These are phyloP conservation scores for Odontocolon sp. DNA, from an alignment of 2,888 invertebrate genomes.

Conservation along the genomic window DNA sequence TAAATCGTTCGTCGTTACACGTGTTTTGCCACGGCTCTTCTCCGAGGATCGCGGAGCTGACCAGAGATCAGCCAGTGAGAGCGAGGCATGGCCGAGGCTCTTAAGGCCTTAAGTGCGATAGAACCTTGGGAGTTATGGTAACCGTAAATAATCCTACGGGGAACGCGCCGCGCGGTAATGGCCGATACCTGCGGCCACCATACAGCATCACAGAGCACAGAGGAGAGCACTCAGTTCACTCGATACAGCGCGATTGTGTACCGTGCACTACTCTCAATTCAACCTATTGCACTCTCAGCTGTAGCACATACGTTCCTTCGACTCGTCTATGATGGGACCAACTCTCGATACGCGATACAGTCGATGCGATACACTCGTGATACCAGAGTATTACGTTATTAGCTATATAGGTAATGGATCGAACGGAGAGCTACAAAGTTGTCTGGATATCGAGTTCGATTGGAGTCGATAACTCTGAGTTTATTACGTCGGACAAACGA, in stretches of 20 bases:
- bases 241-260: constrained; percentile 32
- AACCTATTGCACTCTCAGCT: constrained; percentile 29
- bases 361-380: constrained; percentile 49
- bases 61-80: constrained; percentile 37
- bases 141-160: constrained; percentile 75
- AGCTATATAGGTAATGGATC: constrained; percentile 30
- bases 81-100: constrained; percentile 32
- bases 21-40: constrained; percentile 60
- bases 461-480: constrained; percentile 39
- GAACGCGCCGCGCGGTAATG: constrained; percentile 52
- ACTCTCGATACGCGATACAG: no score
- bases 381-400: constrained; percentile 39
- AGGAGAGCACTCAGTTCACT: constrained; percentile 7
- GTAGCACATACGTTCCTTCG: constrained; percentile 38
- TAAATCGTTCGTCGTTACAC: constrained; percentile 70
- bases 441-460: background rate
- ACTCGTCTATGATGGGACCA: constrained; percentile 39
- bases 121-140: constrained; percentile 73
- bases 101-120: constrained; percentile 69
- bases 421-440: constrained; percentile 24
- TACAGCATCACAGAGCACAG: constrained; percentile 25
- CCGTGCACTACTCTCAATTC: constrained; percentile 26
- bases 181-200: constrained; percentile 54
- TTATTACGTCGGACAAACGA: constrained; percentile 28
- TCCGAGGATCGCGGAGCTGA: constrained; percentile 52